phyloP scores from a whole-genome alignment of 2,113 vertebrate genomes.

The Podiceps cristatus region DNA sequence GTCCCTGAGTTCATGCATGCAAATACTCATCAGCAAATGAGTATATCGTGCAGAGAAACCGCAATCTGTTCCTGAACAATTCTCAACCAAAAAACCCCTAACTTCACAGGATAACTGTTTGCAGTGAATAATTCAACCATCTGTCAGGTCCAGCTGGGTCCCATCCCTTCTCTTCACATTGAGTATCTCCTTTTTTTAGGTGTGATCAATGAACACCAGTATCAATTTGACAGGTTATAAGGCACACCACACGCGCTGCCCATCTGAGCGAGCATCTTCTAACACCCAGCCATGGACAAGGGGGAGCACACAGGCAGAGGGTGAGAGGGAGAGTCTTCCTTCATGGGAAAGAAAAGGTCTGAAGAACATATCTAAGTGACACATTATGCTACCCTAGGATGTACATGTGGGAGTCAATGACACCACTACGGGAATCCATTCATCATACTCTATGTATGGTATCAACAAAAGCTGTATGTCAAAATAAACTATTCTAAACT shows the following conservation, averaged over 20 bases:
- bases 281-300: fast-evolving
- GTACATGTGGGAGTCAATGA: background rate
- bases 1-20: background rate
- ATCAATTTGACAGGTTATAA: background rate
- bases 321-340: background rate
- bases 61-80: constrained; percentile 28
- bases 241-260: background rate
- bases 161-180: background rate
- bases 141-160: constrained; percentile 40
- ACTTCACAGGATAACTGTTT: background rate
- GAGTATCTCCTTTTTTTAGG: background rate
- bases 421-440: background rate
- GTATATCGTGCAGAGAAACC: background rate
- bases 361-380: background rate
- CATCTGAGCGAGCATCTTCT: background rate
- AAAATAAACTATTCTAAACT: background rate
- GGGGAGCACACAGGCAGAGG: background rate
- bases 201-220: background rate
- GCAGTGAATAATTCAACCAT: constrained; percentile 56
- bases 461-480: background rate
- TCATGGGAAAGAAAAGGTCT: fast-evolving
- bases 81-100: background rate
- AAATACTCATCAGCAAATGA: background rate
- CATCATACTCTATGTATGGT: background rate
- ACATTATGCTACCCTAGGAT: background rate